phyloP scores from a whole-genome alignment of 2,113 vertebrate species.

The Patagioenas fasciata region DNA sequence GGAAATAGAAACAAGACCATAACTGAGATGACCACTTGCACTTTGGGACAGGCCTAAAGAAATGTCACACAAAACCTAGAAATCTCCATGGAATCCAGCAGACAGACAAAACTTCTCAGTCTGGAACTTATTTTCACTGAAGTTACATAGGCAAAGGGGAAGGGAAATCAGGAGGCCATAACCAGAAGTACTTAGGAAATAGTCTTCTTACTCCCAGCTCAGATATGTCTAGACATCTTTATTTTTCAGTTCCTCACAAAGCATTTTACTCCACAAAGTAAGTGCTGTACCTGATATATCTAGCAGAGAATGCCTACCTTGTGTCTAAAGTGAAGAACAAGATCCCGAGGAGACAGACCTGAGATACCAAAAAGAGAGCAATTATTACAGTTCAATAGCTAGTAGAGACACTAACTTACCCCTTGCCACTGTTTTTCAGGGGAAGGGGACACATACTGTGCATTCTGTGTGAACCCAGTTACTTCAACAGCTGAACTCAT shows the following conservation, averaged over 20 bases:
- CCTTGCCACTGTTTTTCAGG: neutral
- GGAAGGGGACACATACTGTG: neutral
- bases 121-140: neutral
- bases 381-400: neutral
- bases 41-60: neutral
- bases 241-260: neutral
- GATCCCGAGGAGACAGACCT: constrained; percentile 95
- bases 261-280: neutral
- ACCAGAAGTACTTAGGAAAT: neutral
- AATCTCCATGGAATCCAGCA: neutral
- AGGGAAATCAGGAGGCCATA: neutral
- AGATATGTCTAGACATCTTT: neutral
- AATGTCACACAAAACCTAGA: neutral
- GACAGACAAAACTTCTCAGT: neutral
- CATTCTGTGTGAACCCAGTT: neutral
- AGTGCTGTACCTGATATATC: neutral
- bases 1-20: neutral
- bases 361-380: constrained; percentile 37
- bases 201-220: neutral
- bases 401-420: neutral
- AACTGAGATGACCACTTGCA: neutral
- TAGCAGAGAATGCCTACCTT: constrained; percentile 80
- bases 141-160: neutral
- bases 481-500: neutral
- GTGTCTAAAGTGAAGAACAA: constrained; percentile 95